Percentiles rank a stretch among this genome's conserved stretches.
Evolutionary conservation across 2,888 invertebrate species (phyloP).

Genomic region (Leucophenga montana): DNA sequence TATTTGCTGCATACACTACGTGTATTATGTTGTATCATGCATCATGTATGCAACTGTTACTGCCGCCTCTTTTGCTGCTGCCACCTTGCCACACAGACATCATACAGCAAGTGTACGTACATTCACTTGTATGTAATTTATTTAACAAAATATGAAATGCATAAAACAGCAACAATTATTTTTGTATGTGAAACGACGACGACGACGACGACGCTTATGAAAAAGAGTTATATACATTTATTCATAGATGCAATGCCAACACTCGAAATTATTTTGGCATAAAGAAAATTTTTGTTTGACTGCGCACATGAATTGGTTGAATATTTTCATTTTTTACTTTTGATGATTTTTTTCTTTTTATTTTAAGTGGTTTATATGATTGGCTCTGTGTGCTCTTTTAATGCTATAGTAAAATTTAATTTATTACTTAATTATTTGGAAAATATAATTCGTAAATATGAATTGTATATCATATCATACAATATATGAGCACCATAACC

Average conservation of each 20-base stretch:
- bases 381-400: no score
- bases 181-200: neutral
- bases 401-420: no score
- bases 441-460: no score
- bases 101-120: constrained; percentile 4
- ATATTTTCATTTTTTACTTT: no score
- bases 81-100: neutral
- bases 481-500: no score
- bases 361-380: no score
- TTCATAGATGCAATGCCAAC: constrained; percentile 6
- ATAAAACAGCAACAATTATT: neutral
- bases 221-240: neutral
- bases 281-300: neutral
- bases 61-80: no score
- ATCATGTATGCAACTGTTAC: neutral
- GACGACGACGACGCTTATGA: neutral
- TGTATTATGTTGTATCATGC: constrained; percentile 12
- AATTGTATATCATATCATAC: no score
- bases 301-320: no score
- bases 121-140: constrained; percentile 7
- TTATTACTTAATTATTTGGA: no score
- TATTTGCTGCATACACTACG: neutral
- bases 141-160: constrained; percentile 1
- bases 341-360: no score
- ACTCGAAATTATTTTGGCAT: neutral